Base-by-base conservation (phyloP, 2,888 invertebrate genomes). In the Hemithea aestivaria region DNA sequence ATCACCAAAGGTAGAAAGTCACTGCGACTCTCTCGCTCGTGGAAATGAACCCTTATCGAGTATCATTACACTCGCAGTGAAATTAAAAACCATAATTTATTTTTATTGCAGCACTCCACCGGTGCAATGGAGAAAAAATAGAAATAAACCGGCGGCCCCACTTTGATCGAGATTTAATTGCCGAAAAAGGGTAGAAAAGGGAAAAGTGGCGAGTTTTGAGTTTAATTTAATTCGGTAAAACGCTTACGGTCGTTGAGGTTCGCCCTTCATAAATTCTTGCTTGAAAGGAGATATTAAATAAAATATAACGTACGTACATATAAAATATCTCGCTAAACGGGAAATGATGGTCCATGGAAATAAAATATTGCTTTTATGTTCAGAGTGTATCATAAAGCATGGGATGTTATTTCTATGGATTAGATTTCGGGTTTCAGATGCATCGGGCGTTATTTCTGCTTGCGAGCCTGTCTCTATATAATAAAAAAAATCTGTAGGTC, bases 31-130 rank as follows among this genome's bases (percentile, higher is more conserved):
- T n/a, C n/a, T n/a, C n/a, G n/a, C n/a, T n/a, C n/a, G n/a, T n/a
- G n/a, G n/a, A n/a, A n/a, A n/a, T n/a, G n/a, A n/a, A n/a, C n/a
- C n/a, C n/a, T n/a, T n/a, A n/a, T n/a, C 31, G 16, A 43, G 51
- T 47, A 54, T 40, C 44, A 48, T 44, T 42, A 45, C 32, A 43
- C 30, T 39, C 26, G 32, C 26, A 34, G 51, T 67, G 59, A 74
- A 78, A 81, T 79, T 81, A 79, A 81, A 80, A 79, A 72, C 71
- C 72, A 78, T 80, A 75, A 79, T 77, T 79, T 80, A 77, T 74
- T 73, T 79, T 77, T 76, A 79, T 75, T 66, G 70, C 73, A 56
- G 61, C 57, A 57, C 60, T 63, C 62, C 20, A 7, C 62, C 55
- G 57, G 59, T 61, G 54, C 52, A 58, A 54, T 56, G 49, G 49